Evolutionary conservation across 2,888 invertebrate genomes (phyloP), one percentile per base, ranked within the genome.

Genomic region (Sphaerophoria rueppellii): DNA sequence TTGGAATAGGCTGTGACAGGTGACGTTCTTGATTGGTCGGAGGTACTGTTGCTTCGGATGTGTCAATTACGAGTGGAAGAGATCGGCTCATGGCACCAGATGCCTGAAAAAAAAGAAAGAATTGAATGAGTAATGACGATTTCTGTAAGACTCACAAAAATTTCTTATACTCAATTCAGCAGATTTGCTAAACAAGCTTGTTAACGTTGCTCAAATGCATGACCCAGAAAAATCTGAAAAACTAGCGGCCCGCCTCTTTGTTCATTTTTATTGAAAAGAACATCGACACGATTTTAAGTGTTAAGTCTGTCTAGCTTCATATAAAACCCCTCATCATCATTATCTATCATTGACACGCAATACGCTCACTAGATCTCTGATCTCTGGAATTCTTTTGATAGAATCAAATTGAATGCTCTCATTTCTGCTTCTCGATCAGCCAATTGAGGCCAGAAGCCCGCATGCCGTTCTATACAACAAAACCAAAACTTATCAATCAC

Each of bases 41-140:
- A 4, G 50, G 34, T 4, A 54, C 73, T 48, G 87, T 87, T 4
- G 89, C 89, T 70, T 89, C 89, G 12, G 89, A 88, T 52, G 92
- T 92, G 80, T 92, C 90, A 87, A 92, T 91, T 52, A 89, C 89
- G 4, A 92, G 88, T 40, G 91, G 91, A 60, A 90, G 88, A 43
- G 91, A 91, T 58, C 90, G 90, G 16, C 90, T 90, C 91, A 90
- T 91, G 81, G 88, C 86, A n/a, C 91, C 91, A 54, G 90, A 91
- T 35, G 90, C 86, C 90, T 91, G 87, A 24, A 24, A 24, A 24
- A 24, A 24, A 24, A 2, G 24, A 24, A 24, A 24, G 24, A 24
- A 24, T 24, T 24, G 24, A 24, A 24, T 2, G 24, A 24, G 24
- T 24, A n/a, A 43, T 43, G 12, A 7, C 2, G 9, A 43, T 43